Evolutionary conservation across 2,113 vertebrate species (phyloP), one percentile per base, ranked within the genome.

Genomic region (Cynocephalus volans): DNA sequence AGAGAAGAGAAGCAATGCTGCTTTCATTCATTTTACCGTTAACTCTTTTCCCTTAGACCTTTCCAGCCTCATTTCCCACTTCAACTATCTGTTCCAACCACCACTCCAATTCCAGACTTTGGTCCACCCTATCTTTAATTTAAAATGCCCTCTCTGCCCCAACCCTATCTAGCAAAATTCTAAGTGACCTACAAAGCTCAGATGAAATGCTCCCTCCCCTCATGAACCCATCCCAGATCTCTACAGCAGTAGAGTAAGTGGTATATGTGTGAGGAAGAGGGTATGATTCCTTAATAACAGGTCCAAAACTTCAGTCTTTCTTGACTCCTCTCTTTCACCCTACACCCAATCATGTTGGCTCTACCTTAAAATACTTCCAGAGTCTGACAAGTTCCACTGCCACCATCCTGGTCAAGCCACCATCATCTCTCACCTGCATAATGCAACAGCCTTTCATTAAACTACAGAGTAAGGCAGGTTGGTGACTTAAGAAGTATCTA

Each of bases 401-500:
- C n/a, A 95, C n/a, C 21, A 48, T 23, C n/a, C 48, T 84, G 21
- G 12, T 79, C 67, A 96, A 93, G 73, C 41, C 6, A 24, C 69
- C 54, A 86, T 14, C 54, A 64, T 75, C 52, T 77, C 72, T 87
- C 69, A 73, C 67, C 26, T n/a, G 26, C 52, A 92, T 72, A 87
- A 93, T 50, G 19, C n/a, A 82, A 65, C 5, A 69, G 9, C 19
- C 36, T 86, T 87, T 92, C 56, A 93, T 58, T 65, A 93, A 95
- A 73, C 9, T n/a, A 75, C 33, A 48, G 11, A 88, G 41, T 62
- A 56, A 91, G 5, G 17, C 45, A 90, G 8, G 75, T 6, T 92
- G 26, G 36, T 52, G 75, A 96, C 45, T 79, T 96, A 75, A 80
- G 75, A 94, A 93, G 88, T 83, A 4, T 72, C 60, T 90, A 62